Conservation (phyloP, 2,797 vertebrate species). For the Tapera naevia region DNA sequence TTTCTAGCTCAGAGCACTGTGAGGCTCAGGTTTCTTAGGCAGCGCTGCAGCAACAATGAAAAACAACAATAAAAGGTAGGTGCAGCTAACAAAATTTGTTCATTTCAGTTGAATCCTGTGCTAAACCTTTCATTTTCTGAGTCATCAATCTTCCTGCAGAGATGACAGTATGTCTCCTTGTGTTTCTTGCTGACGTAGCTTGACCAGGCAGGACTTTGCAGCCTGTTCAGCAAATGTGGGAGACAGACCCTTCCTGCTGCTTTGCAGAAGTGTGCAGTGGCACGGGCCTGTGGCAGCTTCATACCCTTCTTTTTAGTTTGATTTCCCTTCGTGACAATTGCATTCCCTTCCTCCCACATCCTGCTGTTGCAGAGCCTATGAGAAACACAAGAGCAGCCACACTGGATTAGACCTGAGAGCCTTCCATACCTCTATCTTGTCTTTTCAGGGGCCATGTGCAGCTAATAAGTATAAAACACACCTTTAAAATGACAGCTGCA, state of each 20-base stretch:
- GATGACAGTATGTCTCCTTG: background rate
- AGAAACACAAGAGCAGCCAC: background rate
- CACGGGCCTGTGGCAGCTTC: background rate
- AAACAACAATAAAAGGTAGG: background rate
- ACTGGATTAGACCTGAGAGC: background rate
- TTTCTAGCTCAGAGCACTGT: background rate
- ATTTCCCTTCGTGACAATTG: background rate
- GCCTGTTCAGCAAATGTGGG: background rate
- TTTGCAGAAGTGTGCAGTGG: background rate
- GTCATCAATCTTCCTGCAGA: background rate
- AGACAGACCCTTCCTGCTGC: background rate
- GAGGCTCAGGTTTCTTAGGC: background rate
- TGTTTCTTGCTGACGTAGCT: background rate
- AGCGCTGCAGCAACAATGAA: background rate
- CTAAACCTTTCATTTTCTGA: background rate
- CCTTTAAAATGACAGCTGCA: background rate
- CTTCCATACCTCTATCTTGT: background rate
- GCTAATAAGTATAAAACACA: background rate
- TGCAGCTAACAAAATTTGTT: background rate
- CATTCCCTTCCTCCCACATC: background rate
- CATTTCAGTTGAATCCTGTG: background rate
- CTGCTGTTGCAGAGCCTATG: background rate
- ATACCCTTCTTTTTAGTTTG: too few species aligned
- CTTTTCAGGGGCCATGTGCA: background rate
- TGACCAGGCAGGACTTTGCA: rapidly evolving